Base-by-base conservation (phyloP, 2,888 invertebrate genomes). In the Neria commutata region DNA sequence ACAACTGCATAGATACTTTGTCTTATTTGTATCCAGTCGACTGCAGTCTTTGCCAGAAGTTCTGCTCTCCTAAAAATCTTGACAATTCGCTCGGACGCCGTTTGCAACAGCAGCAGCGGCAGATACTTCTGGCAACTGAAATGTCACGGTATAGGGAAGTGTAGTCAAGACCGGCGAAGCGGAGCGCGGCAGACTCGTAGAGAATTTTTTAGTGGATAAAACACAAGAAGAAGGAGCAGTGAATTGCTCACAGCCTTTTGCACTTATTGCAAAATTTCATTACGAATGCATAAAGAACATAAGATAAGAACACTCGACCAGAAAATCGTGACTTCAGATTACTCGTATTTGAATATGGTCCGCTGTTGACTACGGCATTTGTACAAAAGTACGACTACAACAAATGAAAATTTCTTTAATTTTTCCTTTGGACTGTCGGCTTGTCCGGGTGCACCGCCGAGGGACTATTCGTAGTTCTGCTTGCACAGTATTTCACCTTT, bases 231-330 rank as follows among this genome's bases (percentile, higher is more conserved):
- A 37, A 37, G 37, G n/a, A 37, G 37, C 17, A 3, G 19, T 6
- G 34, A 37, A 51, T 51, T 54, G 54, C 46, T 55, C 21, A 24
- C 16, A 47, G 49, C 37, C 40, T 58, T 47, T 58, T 58, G 58
- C 53, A 53, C 53, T 58, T 48, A 53, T 58, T 58, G 58, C 53
- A 58, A 58, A 58, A 58, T 58, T 58, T 58, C 58, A 58, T 58
- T 58, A 58, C 58, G 51, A 58, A 58, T 58, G 58, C 58, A 58
- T 58, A 58, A 58, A 58, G 58, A 51, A 58, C 58, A 45, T 54
- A 50, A 58, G 58, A 58, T 58, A 58, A 58, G 58, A 50, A 58
- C 54, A 58, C 58, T 58, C 58, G 58, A 50, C 54, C 50, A 54
- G 58, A 42, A 58, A 58, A 58, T 58, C 58, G 58, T 58, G 58